A percentile compares a stretch with the other conserved stretches of the same genome.
phyloP scores from a whole-genome alignment of 2,113 vertebrate species.

The Anhinga rufa region DNA sequence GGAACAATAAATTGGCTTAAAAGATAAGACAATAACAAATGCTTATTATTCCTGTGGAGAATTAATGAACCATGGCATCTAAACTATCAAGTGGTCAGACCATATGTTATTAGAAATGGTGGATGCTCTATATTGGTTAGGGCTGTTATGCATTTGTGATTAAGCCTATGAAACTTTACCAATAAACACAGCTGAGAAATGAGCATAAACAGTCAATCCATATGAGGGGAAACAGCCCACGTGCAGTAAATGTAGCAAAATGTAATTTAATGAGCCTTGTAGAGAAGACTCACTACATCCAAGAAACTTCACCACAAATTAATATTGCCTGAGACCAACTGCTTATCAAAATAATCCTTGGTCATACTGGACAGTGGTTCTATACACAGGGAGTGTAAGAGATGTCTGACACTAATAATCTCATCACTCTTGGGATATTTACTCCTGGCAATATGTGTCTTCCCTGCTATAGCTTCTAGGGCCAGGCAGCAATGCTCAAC shows the following conservation, averaged over 20 bases:
- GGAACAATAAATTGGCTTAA: constrained; percentile 65
- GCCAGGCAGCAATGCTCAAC: neutral
- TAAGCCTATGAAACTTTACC: constrained; percentile 48
- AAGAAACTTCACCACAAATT: constrained; percentile 34
- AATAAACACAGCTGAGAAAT: constrained; percentile 54
- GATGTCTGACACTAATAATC: neutral
- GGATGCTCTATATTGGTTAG: constrained; percentile 42
- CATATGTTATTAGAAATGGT: constrained; percentile 59
- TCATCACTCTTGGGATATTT: neutral
- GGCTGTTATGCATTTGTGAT: constrained; percentile 49
- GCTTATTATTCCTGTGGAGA: constrained; percentile 66
- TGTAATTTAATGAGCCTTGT: constrained; percentile 39
- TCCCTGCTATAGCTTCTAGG: neutral
- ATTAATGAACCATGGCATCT: constrained; percentile 73
- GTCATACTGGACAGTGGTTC: constrained; percentile 1
- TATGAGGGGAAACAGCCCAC: neutral
- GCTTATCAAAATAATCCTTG: constrained; percentile 50
- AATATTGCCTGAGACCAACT: constrained; percentile 14
- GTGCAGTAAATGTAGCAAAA: constrained; percentile 53
- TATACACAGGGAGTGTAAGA: neutral
- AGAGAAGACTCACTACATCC: constrained; percentile 23
- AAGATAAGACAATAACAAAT: constrained; percentile 68
- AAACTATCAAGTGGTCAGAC: constrained; percentile 51
- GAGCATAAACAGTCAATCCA: neutral
- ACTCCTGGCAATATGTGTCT: neutral